phyloP scores from a whole-genome alignment of 1,140 invertebrate species.

The Acromyrmex heyeri region DNA sequence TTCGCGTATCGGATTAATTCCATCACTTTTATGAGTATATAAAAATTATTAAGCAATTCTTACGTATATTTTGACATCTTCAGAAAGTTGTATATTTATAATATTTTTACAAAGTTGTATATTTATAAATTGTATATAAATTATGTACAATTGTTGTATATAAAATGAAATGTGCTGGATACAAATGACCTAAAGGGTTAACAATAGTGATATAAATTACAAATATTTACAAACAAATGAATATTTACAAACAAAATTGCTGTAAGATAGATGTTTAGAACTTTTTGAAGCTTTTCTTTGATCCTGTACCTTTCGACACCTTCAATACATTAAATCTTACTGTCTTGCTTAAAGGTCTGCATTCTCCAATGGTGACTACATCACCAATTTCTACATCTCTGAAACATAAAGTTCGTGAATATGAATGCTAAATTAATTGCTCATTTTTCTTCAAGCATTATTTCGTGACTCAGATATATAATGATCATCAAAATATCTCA shows the following conservation, averaged over 20 bases:
- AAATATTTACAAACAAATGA: no score
- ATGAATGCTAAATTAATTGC: constrained; percentile 38
- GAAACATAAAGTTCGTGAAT: constrained; percentile 79
- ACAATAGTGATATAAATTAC: constrained; percentile 46
- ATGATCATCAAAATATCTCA: constrained; percentile 81
- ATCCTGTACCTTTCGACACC: constrained; percentile 97
- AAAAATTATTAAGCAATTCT: no score
- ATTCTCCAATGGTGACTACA: constrained; percentile 99
- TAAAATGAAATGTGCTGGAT: no score
- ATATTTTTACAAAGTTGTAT: no score
- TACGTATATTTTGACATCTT: no score
- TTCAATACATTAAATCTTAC: constrained; percentile 99
- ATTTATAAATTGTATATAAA: no score
- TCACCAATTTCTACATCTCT: constrained; percentile 99
- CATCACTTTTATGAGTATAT: no score
- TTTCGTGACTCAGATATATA: constrained; percentile 77
- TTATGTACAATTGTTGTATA: no score
- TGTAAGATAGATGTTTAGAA: constrained; percentile 87
- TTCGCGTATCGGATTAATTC: no score
- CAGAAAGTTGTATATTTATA: no score
- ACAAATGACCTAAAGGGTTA: no score
- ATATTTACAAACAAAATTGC: constrained; percentile 28
- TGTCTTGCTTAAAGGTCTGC: constrained; percentile 99
- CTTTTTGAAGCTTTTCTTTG: constrained; percentile 98
- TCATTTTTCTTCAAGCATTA: constrained; percentile 10